These are phyloP conservation scores for Pocillopora meandrina DNA, from an alignment of 92 coral and sea anemone species.

Conservation along the genomic window DNA sequence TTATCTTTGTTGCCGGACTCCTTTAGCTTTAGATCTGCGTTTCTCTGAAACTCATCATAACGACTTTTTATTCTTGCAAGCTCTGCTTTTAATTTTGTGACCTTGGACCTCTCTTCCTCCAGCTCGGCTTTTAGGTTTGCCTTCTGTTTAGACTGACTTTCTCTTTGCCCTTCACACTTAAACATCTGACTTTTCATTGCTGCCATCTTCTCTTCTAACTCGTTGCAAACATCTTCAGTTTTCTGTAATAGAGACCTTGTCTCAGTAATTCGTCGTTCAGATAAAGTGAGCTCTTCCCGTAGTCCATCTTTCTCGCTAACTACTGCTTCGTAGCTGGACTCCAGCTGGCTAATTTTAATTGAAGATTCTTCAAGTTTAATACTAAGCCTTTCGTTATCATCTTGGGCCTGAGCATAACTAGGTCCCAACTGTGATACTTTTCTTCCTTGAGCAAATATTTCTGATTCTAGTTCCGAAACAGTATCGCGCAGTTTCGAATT, in stretches of 20 bases:
- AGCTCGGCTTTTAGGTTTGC: slow-evolving; percentile 56
- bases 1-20: slow-evolving; percentile 57
- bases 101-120: slow-evolving; percentile 65
- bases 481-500: slow-evolving; percentile 51
- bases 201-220: slow-evolving; percentile 51
- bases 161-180: slow-evolving; percentile 69
- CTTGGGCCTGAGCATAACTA: slow-evolving; percentile 18
- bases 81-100: slow-evolving; percentile 44
- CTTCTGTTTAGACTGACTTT: slow-evolving; percentile 61
- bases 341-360: slow-evolving; percentile 43
- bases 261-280: slow-evolving; percentile 68
- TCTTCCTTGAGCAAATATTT: slow-evolving; percentile 50
- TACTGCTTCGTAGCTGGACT: slow-evolving; percentile 47
- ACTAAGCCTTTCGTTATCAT: slow-evolving; percentile 29
- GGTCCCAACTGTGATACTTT: slow-evolving; percentile 49
- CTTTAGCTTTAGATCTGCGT: slow-evolving; percentile 56
- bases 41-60: slow-evolving; percentile 63
- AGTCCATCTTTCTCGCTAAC: slow-evolving; percentile 65
- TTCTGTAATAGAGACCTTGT: slow-evolving; percentile 52
- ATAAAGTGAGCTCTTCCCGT: slow-evolving; percentile 43
- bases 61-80: slow-evolving; percentile 53
- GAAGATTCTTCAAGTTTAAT: slow-evolving; percentile 40
- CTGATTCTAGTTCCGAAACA: slow-evolving; percentile 57
- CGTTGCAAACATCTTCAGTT: slow-evolving; percentile 58
- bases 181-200: slow-evolving; percentile 57